Conservation (phyloP, 2,797 vertebrate genomes). For the Catostomus latipinnis region DNA sequence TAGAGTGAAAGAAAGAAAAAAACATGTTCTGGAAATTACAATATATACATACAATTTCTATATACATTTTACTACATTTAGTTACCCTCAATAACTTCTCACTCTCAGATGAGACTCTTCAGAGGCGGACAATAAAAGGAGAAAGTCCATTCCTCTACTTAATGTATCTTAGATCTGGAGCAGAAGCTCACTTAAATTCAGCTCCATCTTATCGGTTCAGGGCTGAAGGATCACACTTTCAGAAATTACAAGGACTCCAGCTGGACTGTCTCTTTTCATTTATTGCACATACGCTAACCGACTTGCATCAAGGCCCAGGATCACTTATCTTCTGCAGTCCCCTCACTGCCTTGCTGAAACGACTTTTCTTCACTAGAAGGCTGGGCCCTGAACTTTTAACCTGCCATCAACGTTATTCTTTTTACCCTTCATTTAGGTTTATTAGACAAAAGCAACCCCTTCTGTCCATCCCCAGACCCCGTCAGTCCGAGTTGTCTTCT, state of each 20-base stretch:
- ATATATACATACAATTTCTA: conserved; percentile 5
- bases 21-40: neutral
- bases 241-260: neutral
- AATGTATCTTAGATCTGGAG: neutral
- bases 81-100: neutral
- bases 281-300: neutral
- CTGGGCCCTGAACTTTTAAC: conserved; percentile 27
- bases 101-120: too few relatives aligned
- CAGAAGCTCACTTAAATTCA: neutral
- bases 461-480: neutral
- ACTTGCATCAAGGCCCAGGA: neutral
- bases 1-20: neutral
- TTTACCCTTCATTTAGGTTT: neutral
- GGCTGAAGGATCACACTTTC: neutral
- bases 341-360: neutral
- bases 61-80: conserved; percentile 10
- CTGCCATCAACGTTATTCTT: neutral
- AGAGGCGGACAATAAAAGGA: too few relatives aligned
- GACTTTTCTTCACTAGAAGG: conserved; percentile 6
- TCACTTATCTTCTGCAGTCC: conserved; percentile 5
- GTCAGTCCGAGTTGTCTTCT: neutral
- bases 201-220: neutral
- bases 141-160: conserved; percentile 5
- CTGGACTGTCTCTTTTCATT: neutral
- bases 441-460: neutral